phyloP scores from a whole-genome alignment of 2,888 invertebrate species.

The Omphaloscelis lunosa region DNA sequence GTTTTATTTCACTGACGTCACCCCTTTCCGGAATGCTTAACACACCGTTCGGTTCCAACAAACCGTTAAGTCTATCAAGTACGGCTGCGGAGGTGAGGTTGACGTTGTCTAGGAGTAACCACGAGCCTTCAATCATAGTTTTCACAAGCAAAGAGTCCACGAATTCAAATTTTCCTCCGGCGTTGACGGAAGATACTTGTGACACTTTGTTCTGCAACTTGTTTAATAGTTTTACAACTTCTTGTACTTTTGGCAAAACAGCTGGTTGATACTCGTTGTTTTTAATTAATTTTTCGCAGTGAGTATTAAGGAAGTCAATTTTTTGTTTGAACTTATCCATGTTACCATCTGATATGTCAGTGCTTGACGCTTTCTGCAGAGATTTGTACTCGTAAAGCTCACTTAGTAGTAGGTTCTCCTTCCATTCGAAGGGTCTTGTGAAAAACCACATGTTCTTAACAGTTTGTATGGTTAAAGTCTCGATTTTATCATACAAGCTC shows the following conservation, averaged over 20 bases:
- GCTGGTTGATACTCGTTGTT: conserved; percentile 63
- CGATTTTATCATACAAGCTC: conserved; percentile 91
- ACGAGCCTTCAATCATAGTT: conserved; percentile 95
- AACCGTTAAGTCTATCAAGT: conserved; percentile 98
- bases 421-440: conserved; percentile 72
- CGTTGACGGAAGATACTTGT: conserved; percentile 92
- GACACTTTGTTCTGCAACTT: conserved; percentile 84
- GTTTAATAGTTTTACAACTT: conserved; percentile 78
- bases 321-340: conserved; percentile 78
- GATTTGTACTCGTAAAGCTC: conserved; percentile 79
- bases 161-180: conserved; percentile 98
- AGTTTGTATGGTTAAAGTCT: conserved; percentile 88
- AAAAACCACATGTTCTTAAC: conserved; percentile 87
- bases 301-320: conserved; percentile 76
- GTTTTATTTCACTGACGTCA: conserved; percentile 94
- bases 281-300: conserved; percentile 76
- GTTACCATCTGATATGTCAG: conserved; percentile 72
- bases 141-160: conserved; percentile 96
- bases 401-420: conserved; percentile 76
- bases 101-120: conserved; percentile 97
- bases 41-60: conserved; percentile 97
- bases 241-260: conserved; percentile 70
- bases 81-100: conserved; percentile 99
- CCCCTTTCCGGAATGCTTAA: conserved; percentile 98
- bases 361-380: conserved; percentile 66